These are phyloP conservation scores for Acleris holmiana DNA, from an alignment of 2,888 invertebrate species.

Conservation along the genomic window DNA sequence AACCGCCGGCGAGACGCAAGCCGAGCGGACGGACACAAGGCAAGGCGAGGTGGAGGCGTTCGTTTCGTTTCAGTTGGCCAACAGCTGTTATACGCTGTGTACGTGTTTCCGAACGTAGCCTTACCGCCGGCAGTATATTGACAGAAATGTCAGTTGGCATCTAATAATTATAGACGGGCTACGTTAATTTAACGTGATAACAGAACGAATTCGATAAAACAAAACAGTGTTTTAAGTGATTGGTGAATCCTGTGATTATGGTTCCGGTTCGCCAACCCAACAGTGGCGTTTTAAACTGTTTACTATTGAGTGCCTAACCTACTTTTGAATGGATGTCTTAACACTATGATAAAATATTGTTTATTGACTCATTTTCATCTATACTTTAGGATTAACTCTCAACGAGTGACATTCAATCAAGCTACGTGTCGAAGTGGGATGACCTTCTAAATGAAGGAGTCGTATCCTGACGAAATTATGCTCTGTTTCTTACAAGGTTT, in stretches of 20 bases:
- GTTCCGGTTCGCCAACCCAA: conserved; percentile 30
- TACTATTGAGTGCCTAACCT: conserved; percentile 36
- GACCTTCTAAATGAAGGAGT: conserved; percentile 81
- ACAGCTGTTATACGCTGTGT: conserved; percentile 63
- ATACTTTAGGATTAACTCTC: conserved; percentile 15
- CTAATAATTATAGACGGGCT: conserved; percentile 46
- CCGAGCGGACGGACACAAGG: background rate
- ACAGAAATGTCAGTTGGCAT: conserved; percentile 60
- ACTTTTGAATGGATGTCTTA: conserved; percentile 32
- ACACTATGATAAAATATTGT: conserved; percentile 32
- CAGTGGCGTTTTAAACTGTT: conserved; percentile 39
- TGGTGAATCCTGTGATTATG: conserved; percentile 33
- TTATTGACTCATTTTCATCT: conserved; percentile 41
- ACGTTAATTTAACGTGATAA: no score
- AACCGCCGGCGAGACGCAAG: conserved; percentile 45
- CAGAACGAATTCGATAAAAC: no score
- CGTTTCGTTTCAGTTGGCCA: conserved; percentile 59
- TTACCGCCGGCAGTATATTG: conserved; percentile 51
- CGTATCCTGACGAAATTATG: conserved; percentile 85
- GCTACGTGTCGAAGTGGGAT: conserved; percentile 51
- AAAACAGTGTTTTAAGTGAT: conserved; percentile 1
- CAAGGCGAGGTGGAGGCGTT: conserved; percentile 17
- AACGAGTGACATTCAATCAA: conserved; percentile 47
- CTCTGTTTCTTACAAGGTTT: conserved; percentile 89
- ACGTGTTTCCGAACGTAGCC: conserved; percentile 66